Conservation (phyloP, 2,113 vertebrate genomes). For the Chaetura pelagica region DNA sequence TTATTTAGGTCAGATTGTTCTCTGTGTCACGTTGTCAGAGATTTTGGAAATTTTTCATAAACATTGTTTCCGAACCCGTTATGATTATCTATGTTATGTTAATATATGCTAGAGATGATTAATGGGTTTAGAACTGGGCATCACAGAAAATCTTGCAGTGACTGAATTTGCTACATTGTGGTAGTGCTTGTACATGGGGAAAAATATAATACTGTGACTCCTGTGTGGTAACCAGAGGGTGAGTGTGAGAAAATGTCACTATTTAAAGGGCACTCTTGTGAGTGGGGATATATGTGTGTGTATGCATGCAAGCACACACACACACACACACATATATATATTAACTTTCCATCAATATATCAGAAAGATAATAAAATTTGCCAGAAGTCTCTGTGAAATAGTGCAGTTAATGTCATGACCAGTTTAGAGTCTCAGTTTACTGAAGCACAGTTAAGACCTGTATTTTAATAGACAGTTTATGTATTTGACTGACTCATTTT, state of each 20-base stretch:
- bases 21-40: not conserved
- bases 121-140: not conserved
- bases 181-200: not conserved
- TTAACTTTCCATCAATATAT: not conserved
- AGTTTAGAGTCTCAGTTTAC: not conserved
- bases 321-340: not conserved
- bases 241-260: not conserved
- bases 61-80: not conserved
- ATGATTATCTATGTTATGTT: not conserved
- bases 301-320: not conserved
- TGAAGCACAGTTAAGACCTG: not conserved
- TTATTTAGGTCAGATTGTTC: not conserved
- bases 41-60: not conserved
- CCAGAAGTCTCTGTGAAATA: not conserved
- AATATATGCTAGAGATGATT: not conserved
- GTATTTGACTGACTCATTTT: not conserved
- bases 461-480: not conserved
- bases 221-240: not conserved
- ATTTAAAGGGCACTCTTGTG: not conserved
- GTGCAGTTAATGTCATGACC: not conserved
- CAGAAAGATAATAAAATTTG: not conserved
- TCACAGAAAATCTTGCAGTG: not conserved
- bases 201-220: not conserved
- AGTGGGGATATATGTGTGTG: accelerated
- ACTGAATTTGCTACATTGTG: not conserved